Conservation (phyloP, 2,888 invertebrate genomes). For the Steinernema scapterisci region DNA sequence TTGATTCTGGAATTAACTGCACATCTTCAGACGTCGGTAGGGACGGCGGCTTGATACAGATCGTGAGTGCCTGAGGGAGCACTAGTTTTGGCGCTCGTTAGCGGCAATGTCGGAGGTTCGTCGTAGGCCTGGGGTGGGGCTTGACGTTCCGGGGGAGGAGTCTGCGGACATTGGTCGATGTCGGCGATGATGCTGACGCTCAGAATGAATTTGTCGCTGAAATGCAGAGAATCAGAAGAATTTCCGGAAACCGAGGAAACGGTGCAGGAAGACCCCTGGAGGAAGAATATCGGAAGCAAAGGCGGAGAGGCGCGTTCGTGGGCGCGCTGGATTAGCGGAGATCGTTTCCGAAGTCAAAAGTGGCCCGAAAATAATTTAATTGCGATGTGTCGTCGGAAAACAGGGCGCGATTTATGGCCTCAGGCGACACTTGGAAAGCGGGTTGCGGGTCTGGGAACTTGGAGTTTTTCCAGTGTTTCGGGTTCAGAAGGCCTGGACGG, state of each 20-base stretch:
- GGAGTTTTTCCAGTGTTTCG: no score
- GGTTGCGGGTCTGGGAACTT: no score
- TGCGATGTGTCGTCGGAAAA: constrained; percentile 1
- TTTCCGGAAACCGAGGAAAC: neutral
- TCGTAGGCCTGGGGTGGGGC: neutral
- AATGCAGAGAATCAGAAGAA: constrained; percentile 34
- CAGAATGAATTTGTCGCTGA: constrained; percentile 83
- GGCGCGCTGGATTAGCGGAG: neutral
- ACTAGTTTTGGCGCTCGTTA: constrained; percentile 32
- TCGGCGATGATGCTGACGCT: constrained; percentile 68
- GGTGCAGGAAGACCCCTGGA: neutral
- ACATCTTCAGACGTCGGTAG: constrained; percentile 38
- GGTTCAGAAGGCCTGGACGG: no score
- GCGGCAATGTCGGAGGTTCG: neutral
- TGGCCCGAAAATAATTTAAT: constrained; percentile 20
- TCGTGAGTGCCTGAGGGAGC: constrained; percentile 22
- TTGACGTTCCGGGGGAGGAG: constrained; percentile 60
- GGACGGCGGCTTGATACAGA: constrained; percentile 36
- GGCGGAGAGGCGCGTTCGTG: neutral
- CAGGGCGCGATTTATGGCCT: constrained; percentile 18
- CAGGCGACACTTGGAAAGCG: neutral
- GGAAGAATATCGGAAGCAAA: neutral
- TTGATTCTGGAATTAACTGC: neutral
- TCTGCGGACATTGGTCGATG: constrained; percentile 67
- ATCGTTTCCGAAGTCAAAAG: neutral